A percentile compares a stretch with the other conserved stretches of the same genome.
These are phyloP conservation scores for Hecatera dysodea DNA, from an alignment of 2,888 invertebrate genomes.

Conservation along the genomic window DNA sequence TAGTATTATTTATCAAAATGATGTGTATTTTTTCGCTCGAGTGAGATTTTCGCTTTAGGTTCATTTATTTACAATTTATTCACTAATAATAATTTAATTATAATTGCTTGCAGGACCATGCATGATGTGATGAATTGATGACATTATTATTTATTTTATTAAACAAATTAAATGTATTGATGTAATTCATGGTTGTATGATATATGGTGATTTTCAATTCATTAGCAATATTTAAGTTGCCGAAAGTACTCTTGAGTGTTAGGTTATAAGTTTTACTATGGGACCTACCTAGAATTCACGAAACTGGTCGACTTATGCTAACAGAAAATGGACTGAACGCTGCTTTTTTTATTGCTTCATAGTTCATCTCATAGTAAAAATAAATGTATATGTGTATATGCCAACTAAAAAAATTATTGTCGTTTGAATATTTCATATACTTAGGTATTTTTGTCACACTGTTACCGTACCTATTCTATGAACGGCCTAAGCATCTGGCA, in stretches of 20 bases:
- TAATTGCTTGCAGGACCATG: constrained; percentile 10
- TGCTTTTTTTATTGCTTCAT: background rate
- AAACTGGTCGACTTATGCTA: background rate
- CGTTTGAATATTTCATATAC: no score
- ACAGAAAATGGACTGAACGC: no score
- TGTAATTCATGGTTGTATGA: constrained; percentile 4
- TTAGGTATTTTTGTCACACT: no score
- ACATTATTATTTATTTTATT: constrained; percentile 6
- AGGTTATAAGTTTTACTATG: no score
- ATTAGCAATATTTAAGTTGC: background rate
- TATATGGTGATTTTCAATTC: background rate
- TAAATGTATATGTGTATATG: no score
- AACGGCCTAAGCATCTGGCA: no score
- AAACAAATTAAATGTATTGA: background rate
- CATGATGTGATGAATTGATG: no score
- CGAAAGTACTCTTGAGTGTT: no score
- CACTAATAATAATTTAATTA: constrained; percentile 16
- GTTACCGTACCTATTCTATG: no score
- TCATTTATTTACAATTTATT: constrained; percentile 28
- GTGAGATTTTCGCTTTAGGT: constrained; percentile 14
- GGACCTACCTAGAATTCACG: background rate
- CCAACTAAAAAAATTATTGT: no score
- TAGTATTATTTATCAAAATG: constrained; percentile 7
- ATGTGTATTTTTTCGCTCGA: constrained; percentile 5
- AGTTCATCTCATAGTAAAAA: background rate